phyloP scores from a whole-genome alignment of 2,888 invertebrate genomes.

The Erebia ligea region DNA sequence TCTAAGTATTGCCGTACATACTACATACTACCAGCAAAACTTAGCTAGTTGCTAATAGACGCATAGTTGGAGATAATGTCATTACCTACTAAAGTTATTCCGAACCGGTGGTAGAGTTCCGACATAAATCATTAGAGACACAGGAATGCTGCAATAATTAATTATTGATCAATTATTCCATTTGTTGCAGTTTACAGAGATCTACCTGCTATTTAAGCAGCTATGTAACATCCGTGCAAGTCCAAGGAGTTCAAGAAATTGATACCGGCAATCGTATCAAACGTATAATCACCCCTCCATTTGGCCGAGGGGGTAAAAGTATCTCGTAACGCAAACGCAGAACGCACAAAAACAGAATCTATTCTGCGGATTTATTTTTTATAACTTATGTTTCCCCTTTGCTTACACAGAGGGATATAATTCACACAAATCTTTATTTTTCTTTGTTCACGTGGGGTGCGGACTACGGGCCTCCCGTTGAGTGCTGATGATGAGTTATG shows the following conservation, averaged over 20 bases:
- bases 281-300: neutral
- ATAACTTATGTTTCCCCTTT: slow-evolving; percentile 61
- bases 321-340: slow-evolving; percentile 9
- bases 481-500: slow-evolving; percentile 80
- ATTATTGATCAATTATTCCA: no score
- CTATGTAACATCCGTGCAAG: neutral
- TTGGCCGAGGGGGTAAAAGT: neutral
- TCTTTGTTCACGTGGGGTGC: slow-evolving; percentile 67
- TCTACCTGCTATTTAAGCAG: neutral
- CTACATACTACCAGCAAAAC: no score
- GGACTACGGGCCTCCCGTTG: slow-evolving; percentile 66
- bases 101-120: no score
- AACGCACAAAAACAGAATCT: slow-evolving; percentile 19
- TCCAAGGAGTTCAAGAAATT: neutral
- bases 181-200: no score
- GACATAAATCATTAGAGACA: no score
- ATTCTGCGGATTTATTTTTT: slow-evolving; percentile 49
- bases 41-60: no score
- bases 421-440: slow-evolving; percentile 78
- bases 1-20: no score
- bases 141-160: no score
- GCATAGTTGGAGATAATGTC: no score
- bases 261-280: neutral
- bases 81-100: no score
- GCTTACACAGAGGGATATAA: slow-evolving; percentile 65